Evolutionary conservation across 2,113 vertebrate species (phyloP).

Genomic region (Aegotheles bennettii): DNA sequence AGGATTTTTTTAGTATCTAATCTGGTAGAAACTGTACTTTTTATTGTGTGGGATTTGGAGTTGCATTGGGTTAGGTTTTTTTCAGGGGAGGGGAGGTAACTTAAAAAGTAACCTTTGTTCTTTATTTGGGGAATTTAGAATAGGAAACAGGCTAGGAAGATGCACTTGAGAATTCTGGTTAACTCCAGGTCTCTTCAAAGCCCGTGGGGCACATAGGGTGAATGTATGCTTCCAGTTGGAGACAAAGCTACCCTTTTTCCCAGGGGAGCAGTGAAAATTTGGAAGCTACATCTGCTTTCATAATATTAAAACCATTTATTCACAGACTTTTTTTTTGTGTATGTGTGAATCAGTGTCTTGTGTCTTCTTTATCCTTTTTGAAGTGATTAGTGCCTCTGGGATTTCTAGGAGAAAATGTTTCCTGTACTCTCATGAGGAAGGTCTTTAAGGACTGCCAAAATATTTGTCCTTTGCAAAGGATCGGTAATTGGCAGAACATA

Average conservation of each 20-base stretch:
- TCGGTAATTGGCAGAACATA: background rate
- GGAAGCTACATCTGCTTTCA: background rate
- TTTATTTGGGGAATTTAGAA: background rate
- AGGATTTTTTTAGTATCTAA: background rate
- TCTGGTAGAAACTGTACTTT: background rate
- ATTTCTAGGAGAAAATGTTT: background rate
- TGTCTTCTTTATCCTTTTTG: background rate
- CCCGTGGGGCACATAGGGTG: background rate
- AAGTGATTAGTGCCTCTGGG: background rate
- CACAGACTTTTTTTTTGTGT: background rate
- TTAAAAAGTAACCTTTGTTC: background rate
- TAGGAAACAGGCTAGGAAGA: background rate
- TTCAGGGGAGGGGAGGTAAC: accelerated
- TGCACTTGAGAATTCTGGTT: background rate
- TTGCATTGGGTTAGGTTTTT: accelerated
- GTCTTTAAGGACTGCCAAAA: background rate
- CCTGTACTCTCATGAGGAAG: background rate
- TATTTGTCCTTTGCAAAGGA: background rate
- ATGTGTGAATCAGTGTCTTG: background rate
- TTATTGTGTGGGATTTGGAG: background rate
- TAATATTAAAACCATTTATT: background rate
- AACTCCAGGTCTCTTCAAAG: background rate
- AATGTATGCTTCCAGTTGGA: background rate
- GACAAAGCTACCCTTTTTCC: background rate
- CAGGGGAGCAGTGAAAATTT: background rate